These are phyloP conservation scores for Halichoeres trimaculatus DNA, from an alignment of 2,113 vertebrate species.

Conservation along the genomic window DNA sequence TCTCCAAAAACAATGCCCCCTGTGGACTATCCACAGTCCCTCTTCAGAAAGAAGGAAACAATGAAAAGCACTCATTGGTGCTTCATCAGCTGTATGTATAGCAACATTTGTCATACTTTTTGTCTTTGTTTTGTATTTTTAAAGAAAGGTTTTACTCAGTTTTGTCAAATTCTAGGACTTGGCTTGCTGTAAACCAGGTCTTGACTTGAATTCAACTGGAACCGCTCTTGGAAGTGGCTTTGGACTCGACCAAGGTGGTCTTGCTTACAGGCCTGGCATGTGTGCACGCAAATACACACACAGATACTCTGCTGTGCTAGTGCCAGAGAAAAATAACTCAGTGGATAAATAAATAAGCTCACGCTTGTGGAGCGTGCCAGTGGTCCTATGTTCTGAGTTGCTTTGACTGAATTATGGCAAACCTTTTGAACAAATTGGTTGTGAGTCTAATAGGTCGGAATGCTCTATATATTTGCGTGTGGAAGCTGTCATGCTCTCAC, in stretches of 20 bases:
- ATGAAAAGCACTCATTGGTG: background rate
- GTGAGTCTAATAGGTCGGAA: conserved; percentile 85
- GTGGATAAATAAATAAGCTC: conserved; percentile 71
- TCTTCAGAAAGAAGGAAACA: background rate
- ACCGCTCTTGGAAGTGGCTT: conserved; percentile 47
- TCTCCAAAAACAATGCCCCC: background rate
- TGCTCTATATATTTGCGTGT: conserved; percentile 79
- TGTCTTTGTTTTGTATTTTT: conserved; percentile 15
- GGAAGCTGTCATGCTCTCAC: conserved; percentile 57
- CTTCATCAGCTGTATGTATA: background rate
- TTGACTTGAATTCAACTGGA: conserved; percentile 56
- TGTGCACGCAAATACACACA: conserved; percentile 28
- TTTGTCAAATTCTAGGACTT: conserved; percentile 34
- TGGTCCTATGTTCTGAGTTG: conserved; percentile 47
- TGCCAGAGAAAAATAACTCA: conserved; percentile 63
- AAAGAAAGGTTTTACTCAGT: conserved; percentile 13
- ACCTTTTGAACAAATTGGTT: conserved; percentile 87
- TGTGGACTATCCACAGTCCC: background rate
- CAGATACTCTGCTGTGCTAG: conserved; percentile 45
- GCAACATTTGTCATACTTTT: background rate
- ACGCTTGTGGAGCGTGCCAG: conserved; percentile 54
- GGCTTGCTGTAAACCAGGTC: conserved; percentile 36
- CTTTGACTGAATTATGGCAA: conserved; percentile 81
- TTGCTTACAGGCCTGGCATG: conserved; percentile 40
- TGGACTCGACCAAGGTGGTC: conserved; percentile 52